These are phyloP conservation scores for Belonocnema kinseyi DNA, from an alignment of 1,140 invertebrate species.

Conservation along the genomic window DNA sequence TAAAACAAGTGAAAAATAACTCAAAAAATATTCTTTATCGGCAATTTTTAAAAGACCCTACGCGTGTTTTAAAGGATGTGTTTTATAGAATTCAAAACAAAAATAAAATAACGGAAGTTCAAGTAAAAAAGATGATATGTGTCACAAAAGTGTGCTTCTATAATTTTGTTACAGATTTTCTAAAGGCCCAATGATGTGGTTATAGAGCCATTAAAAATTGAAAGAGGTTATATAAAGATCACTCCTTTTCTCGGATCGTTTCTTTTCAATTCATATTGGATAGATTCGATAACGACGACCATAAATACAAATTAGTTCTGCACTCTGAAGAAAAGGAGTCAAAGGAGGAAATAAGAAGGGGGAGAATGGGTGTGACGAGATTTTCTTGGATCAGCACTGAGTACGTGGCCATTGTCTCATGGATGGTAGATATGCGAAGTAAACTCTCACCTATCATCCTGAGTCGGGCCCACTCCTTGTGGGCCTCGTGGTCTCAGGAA, in stretches of 20 bases:
- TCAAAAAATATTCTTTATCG: no score
- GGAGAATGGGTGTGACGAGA: conserved; percentile 46
- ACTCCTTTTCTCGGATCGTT: background rate
- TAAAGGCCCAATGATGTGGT: no score
- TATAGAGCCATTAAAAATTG: no score
- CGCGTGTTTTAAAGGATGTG: no score
- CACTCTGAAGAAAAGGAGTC: conserved; percentile 28
- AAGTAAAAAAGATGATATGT: no score
- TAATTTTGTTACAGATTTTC: no score
- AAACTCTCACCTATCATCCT: conserved; percentile 53
- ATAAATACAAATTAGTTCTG: conserved; percentile 14
- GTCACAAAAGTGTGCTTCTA: no score
- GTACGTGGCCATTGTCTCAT: conserved; percentile 54
- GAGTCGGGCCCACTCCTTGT: conserved; percentile 56
- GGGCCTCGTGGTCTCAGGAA: conserved; percentile 58
- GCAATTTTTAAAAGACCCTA: no score
- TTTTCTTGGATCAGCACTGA: conserved; percentile 35
- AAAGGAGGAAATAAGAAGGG: conserved; percentile 10
- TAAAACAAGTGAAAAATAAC: no score
- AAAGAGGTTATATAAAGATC: background rate
- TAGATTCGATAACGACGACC: conserved; percentile 11
- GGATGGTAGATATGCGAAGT: conserved; percentile 53
- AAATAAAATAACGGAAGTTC: no score
- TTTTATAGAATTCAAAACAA: no score
- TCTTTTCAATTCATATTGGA: background rate